Evolutionary conservation across 1,140 invertebrate genomes (phyloP), one percentile per base, ranked within the genome.

Genomic region (Drosophila cardini): DNA sequence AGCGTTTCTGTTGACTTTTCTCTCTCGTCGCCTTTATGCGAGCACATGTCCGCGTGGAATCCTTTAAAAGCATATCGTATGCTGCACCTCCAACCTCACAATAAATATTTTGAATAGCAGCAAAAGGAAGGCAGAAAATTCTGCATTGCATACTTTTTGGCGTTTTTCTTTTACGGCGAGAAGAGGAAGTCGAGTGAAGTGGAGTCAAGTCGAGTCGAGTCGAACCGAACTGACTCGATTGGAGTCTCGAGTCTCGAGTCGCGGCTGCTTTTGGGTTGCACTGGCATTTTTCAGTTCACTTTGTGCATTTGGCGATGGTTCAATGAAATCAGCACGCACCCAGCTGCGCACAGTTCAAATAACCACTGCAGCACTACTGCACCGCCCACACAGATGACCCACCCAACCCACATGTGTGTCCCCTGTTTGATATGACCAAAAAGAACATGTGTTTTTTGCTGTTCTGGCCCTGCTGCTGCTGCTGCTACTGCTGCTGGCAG

Each of bases 71-170:
- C 72, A 87, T 26, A 26, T 26, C 21, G 4, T 26, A 4, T 55
- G 5, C 13, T 11, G 62, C 69, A 57, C 48, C 71, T 43, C 56
- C 52, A 11, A 42, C 10, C 32, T 36, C 15, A 9, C 21, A 18
- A 73, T 69, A 73, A 73, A 69, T 73, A 69, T 71, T 75, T 75
- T 75, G 72, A 69, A 38, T 70, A 58, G 72, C 67, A 52, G 50
- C 48, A 7, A 26, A 26, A 26, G 21, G 21, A 26, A 2, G 21
- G 4, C 21, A 26, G 21, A 26, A 26, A 26, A 26, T 26, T 73
- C 67, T 53, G 76, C 80, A 84, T 77, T 71, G 76, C 78, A 87
- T 87, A 87, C 83, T 86, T 87, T 76, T 79, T 61, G 79, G 68
- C 79, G 76, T 82, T 62, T 80, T 70, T 79, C 76, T 52, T 72